Evolutionary conservation across 2,113 vertebrate genomes (phyloP).

Genomic region (Alexandromys fortis): DNA sequence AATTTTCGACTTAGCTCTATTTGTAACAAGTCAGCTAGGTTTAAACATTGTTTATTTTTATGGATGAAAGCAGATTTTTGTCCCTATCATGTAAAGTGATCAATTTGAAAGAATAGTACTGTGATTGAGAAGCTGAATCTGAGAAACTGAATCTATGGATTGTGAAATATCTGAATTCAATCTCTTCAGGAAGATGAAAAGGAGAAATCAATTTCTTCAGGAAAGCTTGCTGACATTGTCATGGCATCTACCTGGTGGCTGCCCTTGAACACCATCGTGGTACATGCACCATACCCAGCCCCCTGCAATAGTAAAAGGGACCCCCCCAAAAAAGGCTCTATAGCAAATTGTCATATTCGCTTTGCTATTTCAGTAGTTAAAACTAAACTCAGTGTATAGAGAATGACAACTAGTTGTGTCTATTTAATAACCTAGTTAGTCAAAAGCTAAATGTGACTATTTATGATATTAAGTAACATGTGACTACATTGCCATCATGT

Average conservation of each 20-base stretch:
- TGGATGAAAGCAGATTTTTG: constrained; percentile 45
- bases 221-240: constrained; percentile 87
- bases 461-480: not conserved
- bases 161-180: constrained; percentile 60
- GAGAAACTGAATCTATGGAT: not conserved
- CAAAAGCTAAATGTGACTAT: not conserved
- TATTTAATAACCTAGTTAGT: constrained; percentile 35
- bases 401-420: not conserved
- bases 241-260: constrained; percentile 84
- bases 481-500: not conserved
- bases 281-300: not conserved
- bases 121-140: not conserved
- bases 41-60: constrained; percentile 57
- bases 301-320: not conserved
- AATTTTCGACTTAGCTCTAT: not conserved
- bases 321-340: not conserved
- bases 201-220: constrained; percentile 84
- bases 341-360: not conserved
- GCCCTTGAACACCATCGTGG: constrained; percentile 56
- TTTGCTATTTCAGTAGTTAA: not conserved
- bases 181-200: constrained; percentile 85
- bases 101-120: not conserved
- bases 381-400: constrained; percentile 4
- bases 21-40: not conserved
- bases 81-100: not conserved